Evolutionary conservation across 2,797 vertebrate species (phyloP).

Genomic region (Gambelia wislizenii): DNA sequence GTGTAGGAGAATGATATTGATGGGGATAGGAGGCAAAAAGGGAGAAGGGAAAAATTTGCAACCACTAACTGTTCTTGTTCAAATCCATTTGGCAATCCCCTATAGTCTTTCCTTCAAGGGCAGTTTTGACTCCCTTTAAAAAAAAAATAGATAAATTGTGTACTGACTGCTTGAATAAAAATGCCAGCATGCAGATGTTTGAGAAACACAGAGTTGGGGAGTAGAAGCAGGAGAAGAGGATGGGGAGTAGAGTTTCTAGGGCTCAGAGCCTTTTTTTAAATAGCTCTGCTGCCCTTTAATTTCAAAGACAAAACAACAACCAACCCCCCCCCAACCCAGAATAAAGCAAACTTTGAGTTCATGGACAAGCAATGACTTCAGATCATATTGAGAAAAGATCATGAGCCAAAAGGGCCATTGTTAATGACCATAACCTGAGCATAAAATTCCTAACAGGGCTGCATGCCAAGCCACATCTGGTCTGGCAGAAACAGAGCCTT

Average conservation of each 20-base stretch:
- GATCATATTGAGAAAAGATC: background rate
- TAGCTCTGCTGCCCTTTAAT: constrained; percentile 13
- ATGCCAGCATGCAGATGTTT: background rate
- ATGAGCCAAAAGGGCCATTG: constrained; percentile 3
- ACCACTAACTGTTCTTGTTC: constrained; percentile 39
- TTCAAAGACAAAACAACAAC: background rate
- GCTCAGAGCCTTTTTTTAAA: constrained; percentile 16
- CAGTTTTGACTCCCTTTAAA: constrained; percentile 34
- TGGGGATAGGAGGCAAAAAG: background rate
- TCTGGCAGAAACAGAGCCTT: background rate
- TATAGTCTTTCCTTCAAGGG: constrained; percentile 18
- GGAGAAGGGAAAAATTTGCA: background rate
- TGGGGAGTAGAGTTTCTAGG: background rate
- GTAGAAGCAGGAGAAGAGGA: background rate
- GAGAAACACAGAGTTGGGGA: background rate
- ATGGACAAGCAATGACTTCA: background rate
- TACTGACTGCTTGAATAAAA: constrained; percentile 44
- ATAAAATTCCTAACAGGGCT: constrained; percentile 13
- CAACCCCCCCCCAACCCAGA: background rate
- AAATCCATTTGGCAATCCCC: constrained; percentile 49
- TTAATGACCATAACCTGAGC: constrained; percentile 18
- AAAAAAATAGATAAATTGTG: too few relatives aligned
- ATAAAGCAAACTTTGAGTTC: constrained; percentile 11
- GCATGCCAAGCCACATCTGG: constrained; percentile 4
- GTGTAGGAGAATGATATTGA: background rate